Evolutionary conservation across 30 jellyfish, hydroid and myxozoan species (phyloP).

Genomic region (Hydra vulgaris): DNA sequence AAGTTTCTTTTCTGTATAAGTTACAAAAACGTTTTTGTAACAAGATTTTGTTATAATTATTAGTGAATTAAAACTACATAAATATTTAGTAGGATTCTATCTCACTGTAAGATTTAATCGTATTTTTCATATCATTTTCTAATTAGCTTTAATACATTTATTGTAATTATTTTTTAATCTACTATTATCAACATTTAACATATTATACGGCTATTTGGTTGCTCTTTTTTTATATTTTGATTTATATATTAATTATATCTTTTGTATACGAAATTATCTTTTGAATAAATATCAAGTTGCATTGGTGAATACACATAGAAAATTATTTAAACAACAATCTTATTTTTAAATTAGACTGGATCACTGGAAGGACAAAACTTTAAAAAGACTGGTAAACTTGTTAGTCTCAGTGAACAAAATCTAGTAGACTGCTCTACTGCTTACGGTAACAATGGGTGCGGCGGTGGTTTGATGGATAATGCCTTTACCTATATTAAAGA

Average conservation of each 20-base stretch:
- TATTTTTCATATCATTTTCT: too few relatives aligned
- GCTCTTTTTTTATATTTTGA: too few relatives aligned
- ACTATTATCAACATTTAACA: too few relatives aligned
- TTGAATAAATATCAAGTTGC: background rate
- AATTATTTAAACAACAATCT: background rate
- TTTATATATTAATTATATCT: too few relatives aligned
- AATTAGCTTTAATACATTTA: too few relatives aligned
- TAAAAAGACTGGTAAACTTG: constrained; percentile 57
- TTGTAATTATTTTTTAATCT: too few relatives aligned
- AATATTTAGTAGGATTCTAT: too few relatives aligned
- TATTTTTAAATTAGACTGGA: constrained; percentile 48
- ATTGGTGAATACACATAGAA: background rate
- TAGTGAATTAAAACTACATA: background rate
- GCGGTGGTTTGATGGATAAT: constrained; percentile 92
- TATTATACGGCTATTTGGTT: too few relatives aligned
- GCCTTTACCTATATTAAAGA: constrained; percentile 63
- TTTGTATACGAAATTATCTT: too few relatives aligned
- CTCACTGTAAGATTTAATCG: too few relatives aligned
- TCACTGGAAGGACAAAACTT: constrained; percentile 89
- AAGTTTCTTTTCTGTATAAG: constrained; percentile 6
- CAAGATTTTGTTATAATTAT: background rate
- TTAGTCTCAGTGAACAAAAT: constrained; percentile 78
- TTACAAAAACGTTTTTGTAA: too few relatives aligned
- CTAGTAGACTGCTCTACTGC: constrained; percentile 72
- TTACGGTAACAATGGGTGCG: constrained; percentile 87